A percentile compares a stretch with the other conserved stretches of the same genome.
These are phyloP conservation scores for Perccottus glenii DNA, from an alignment of 2,113 vertebrate genomes.

Conservation along the genomic window DNA sequence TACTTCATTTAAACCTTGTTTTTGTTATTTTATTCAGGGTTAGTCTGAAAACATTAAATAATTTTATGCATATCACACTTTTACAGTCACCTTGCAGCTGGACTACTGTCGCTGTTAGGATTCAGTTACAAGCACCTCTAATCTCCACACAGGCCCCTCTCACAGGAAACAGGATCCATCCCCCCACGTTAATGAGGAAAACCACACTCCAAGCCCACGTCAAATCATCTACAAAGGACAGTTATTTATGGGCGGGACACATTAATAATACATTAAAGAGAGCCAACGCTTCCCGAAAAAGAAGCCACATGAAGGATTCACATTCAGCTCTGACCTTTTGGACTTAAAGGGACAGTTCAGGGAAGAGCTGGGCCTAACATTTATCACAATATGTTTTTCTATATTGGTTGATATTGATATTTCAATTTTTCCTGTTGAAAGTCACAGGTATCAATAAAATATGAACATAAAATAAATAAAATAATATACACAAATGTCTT, in stretches of 20 bases:
- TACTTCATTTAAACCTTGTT: too few relatives aligned
- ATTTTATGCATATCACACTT: background rate
- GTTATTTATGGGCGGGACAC: constrained; percentile 14
- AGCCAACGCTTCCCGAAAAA: constrained; percentile 1
- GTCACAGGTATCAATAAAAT: too few relatives aligned
- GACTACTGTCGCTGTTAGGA: constrained; percentile 4
- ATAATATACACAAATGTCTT: too few relatives aligned
- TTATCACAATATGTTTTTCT: too few relatives aligned
- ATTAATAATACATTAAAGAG: constrained; percentile 27
- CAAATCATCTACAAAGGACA: constrained; percentile 15
- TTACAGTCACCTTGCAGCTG: background rate
- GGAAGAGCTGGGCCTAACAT: too few relatives aligned
- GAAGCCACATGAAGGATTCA: background rate
- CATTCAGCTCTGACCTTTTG: background rate
- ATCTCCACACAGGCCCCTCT: constrained; percentile 2
- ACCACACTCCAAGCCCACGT: background rate
- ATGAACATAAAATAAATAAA: too few relatives aligned
- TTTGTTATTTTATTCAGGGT: too few relatives aligned
- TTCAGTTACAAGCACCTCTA: constrained; percentile 46
- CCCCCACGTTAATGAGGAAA: constrained; percentile 21
- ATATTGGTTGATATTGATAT: too few relatives aligned
- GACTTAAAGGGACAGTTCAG: too few relatives aligned
- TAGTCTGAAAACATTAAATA: too few relatives aligned
- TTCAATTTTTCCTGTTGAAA: too few relatives aligned
- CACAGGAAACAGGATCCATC: constrained; percentile 22